Evolutionary conservation across 2,797 vertebrate genomes (phyloP).

Genomic region (Malurus leucopterus): DNA sequence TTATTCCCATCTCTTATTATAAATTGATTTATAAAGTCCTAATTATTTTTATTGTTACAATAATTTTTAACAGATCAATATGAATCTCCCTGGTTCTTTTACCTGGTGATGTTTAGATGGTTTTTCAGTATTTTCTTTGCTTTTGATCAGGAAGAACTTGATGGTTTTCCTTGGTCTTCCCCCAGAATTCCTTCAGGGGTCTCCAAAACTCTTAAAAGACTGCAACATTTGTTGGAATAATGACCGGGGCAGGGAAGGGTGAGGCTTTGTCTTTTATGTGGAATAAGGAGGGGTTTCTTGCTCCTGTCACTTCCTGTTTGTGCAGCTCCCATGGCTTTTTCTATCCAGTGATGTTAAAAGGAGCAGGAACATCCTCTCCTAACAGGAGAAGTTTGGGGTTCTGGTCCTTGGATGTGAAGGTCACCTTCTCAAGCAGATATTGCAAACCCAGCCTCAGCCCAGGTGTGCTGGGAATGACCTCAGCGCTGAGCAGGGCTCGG

Average conservation of each 20-base stretch:
- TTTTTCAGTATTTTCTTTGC: not conserved
- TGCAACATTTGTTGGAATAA: not conserved
- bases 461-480: not conserved
- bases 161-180: not conserved
- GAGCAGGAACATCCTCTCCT: not conserved
- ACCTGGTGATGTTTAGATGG: not conserved
- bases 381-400: not conserved
- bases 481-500: not conserved
- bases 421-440: not conserved
- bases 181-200: not conserved
- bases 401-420: not conserved
- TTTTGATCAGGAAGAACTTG: not conserved
- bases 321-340: not conserved
- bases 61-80: not conserved
- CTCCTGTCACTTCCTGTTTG: not conserved
- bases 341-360: accelerated
- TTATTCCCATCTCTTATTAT: not conserved
- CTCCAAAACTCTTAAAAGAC: not conserved
- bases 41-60: not conserved
- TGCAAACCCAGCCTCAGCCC: not conserved
- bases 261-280: not conserved
- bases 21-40: not conserved
- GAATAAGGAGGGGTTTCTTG: not conserved
- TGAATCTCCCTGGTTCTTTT: not conserved
- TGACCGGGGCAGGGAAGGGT: accelerated